Evolutionary conservation across 2,797 vertebrate species (phyloP).

Genomic region (Threskiornis aethiopicus): DNA sequence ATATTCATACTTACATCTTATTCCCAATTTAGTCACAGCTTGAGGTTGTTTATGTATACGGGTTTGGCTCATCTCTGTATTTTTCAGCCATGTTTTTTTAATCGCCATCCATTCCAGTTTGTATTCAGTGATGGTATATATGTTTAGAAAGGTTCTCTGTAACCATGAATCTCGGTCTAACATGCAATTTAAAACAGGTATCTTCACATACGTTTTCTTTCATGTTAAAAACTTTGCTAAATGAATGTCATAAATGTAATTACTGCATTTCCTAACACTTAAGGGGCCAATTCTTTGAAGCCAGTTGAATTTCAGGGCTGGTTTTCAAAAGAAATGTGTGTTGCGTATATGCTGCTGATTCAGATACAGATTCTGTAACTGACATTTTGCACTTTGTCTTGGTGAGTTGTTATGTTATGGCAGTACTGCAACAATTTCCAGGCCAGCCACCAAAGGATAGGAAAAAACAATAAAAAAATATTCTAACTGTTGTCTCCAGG

Average conservation of each 20-base stretch:
- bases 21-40: slow-evolving; percentile 1
- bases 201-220: neutral
- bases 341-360: neutral
- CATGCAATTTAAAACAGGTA: neutral
- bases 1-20: neutral
- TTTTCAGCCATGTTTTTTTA: neutral
- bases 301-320: neutral
- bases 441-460: neutral
- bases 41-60: neutral
- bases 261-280: neutral
- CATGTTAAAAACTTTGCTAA: neutral
- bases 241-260: neutral
- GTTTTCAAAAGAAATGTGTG: neutral
- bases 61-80: neutral
- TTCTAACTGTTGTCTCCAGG: neutral
- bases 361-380: neutral
- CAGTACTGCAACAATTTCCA: neutral
- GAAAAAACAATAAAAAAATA: neutral
- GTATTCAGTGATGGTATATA: neutral
- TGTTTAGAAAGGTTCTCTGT: neutral
- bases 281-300: neutral
- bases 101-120: neutral
- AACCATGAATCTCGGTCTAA: neutral
- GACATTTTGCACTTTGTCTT: neutral
- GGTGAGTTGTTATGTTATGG: neutral